phyloP scores from a whole-genome alignment of 1,140 invertebrate species.

The Pemphigus obesinymphae region DNA sequence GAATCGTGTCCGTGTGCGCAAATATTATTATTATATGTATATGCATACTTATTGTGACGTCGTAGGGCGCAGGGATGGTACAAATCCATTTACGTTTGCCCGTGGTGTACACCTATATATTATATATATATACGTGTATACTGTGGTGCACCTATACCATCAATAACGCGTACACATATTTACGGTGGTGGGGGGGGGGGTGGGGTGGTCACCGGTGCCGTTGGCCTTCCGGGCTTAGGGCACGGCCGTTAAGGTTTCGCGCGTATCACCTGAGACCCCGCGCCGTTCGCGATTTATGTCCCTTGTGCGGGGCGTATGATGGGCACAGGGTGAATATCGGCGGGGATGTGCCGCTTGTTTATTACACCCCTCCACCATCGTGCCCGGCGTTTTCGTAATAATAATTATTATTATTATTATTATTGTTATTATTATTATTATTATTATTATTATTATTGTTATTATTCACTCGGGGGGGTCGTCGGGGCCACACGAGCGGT shows the following conservation, averaged over 20 bases:
- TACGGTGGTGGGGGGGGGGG: background rate
- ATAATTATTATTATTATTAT: background rate
- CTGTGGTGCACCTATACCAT: background rate
- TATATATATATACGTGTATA: background rate
- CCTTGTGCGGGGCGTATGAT: background rate
- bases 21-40: background rate
- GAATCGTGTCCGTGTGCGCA: background rate
- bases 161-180: background rate
- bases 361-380: background rate
- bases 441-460: background rate
- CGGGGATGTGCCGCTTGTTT: background rate
- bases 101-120: background rate
- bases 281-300: constrained; percentile 2
- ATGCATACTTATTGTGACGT: background rate
- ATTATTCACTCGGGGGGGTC: constrained; percentile 7
- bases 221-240: constrained; percentile 32
- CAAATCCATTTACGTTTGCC: no score
- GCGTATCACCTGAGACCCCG: constrained; percentile 30
- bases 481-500: background rate
- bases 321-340: background rate
- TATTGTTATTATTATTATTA: background rate
- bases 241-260: constrained; percentile 27
- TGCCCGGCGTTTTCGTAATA: background rate
- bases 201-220: constrained; percentile 11
- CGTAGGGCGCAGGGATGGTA: no score